Conservation (phyloP, 2,113 vertebrate species). For the Ammodytes marinus region DNA sequence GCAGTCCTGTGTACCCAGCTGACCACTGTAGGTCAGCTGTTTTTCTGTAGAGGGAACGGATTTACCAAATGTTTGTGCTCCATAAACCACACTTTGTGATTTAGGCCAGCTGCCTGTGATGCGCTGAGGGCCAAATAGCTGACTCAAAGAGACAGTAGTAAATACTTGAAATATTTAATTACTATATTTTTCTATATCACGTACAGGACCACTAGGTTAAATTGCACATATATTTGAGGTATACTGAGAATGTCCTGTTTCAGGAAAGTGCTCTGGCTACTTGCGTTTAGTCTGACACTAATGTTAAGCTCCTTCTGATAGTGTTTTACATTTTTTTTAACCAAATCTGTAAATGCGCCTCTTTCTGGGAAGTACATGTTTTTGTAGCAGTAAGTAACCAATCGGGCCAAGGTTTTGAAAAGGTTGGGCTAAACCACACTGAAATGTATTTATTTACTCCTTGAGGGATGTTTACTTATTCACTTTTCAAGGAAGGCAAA, state of each 20-base stretch:
- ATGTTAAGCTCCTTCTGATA: slow-evolving; percentile 1
- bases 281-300: slow-evolving; percentile 41
- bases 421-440: neutral
- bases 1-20: slow-evolving; percentile 13
- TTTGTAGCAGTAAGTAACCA: neutral
- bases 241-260: slow-evolving; percentile 2
- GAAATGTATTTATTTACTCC: slow-evolving; percentile 11
- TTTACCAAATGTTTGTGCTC: slow-evolving; percentile 56
- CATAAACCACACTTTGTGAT: slow-evolving; percentile 45
- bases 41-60: slow-evolving; percentile 39
- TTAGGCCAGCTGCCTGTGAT: slow-evolving; percentile 34
- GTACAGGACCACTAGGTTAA: neutral
- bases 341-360: slow-evolving; percentile 10
- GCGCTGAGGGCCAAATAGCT: slow-evolving; percentile 20
- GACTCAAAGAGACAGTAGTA: slow-evolving; percentile 14
- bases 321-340: neutral
- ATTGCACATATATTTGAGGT: neutral
- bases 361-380: neutral
- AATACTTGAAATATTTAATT: neutral
- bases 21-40: slow-evolving; percentile 54
- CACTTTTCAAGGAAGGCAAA: neutral
- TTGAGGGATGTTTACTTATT: neutral
- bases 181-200: neutral
- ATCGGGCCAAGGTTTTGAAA: neutral
- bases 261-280: slow-evolving; percentile 47